These are phyloP conservation scores for Bathynomus jamesi DNA, from an alignment of 1,140 invertebrate species.

Conservation along the genomic window DNA sequence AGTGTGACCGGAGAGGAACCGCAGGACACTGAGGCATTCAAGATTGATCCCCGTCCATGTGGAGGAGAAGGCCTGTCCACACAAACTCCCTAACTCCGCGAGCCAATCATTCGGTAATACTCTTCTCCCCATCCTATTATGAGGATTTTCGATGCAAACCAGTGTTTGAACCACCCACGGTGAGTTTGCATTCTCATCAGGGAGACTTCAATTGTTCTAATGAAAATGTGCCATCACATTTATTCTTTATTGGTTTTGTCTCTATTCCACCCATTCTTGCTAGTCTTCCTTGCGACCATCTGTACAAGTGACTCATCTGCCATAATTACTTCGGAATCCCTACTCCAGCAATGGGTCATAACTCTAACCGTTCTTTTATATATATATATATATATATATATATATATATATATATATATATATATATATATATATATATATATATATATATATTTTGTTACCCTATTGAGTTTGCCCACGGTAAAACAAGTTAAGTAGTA, in stretches of 20 bases:
- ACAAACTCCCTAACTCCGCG: slow-evolving; percentile 56
- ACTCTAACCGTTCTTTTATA: too few relatives aligned
- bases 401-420: not conserved
- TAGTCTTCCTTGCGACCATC: slow-evolving; percentile 50
- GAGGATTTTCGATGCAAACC: slow-evolving; percentile 84
- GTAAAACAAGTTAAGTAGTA: too few relatives aligned
- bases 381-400: slow-evolving; percentile 15
- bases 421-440: not conserved
- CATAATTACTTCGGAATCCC: slow-evolving; percentile 76
- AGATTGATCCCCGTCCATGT: slow-evolving; percentile 88
- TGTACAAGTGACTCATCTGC: slow-evolving; percentile 74
- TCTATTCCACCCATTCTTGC: slow-evolving; percentile 48
- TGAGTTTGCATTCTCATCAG: slow-evolving; percentile 56
- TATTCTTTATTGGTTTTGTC: slow-evolving; percentile 61
- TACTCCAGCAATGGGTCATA: slow-evolving; percentile 74
- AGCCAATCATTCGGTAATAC: slow-evolving; percentile 71
- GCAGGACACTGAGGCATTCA: slow-evolving; percentile 70
- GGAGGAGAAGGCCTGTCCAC: slow-evolving; percentile 58
- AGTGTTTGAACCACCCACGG: slow-evolving; percentile 73
- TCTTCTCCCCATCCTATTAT: slow-evolving; percentile 79
- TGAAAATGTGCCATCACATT: slow-evolving; percentile 77
- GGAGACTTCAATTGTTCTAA: slow-evolving; percentile 59
- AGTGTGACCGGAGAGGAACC: slow-evolving; percentile 53
- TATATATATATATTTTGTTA: not conserved
- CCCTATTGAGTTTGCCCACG: too few relatives aligned